Evolutionary conservation across 1,140 invertebrate species (phyloP).

Genomic region (Sinonovacula constricta): DNA sequence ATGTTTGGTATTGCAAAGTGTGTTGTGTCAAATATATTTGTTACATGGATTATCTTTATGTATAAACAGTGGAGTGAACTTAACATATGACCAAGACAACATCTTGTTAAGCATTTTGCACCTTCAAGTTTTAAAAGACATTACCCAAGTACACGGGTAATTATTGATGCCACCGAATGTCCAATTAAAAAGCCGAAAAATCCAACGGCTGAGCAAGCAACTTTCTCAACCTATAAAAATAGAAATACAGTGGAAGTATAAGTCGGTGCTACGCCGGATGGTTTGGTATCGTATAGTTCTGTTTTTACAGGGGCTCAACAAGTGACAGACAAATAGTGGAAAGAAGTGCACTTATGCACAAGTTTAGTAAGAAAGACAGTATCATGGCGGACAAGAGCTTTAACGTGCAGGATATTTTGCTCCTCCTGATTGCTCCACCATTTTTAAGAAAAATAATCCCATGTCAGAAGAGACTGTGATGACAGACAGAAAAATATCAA

Average conservation of each 20-base stretch:
- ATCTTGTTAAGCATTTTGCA: slow-evolving; percentile 42
- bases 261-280: slow-evolving; percentile 57
- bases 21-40: slow-evolving; percentile 39
- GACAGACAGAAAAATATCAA: too few relatives aligned
- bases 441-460: too few relatives aligned
- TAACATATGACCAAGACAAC: slow-evolving; percentile 36
- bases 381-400: too few relatives aligned
- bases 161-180: slow-evolving; percentile 68
- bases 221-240: slow-evolving; percentile 70
- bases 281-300: slow-evolving; percentile 51
- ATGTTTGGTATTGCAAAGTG: slow-evolving; percentile 43
- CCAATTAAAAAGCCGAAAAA: slow-evolving; percentile 56
- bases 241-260: slow-evolving; percentile 57
- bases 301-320: too few relatives aligned
- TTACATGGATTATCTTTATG: slow-evolving; percentile 55
- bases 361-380: too few relatives aligned
- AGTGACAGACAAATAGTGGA: too few relatives aligned
- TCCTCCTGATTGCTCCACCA: too few relatives aligned
- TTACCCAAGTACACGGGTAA: slow-evolving; percentile 66
- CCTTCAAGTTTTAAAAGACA: slow-evolving; percentile 62
- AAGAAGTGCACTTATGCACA: too few relatives aligned
- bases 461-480: too few relatives aligned
- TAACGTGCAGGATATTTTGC: too few relatives aligned
- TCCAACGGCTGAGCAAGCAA: slow-evolving; percentile 64
- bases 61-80: slow-evolving; percentile 43